Base-by-base conservation (phyloP, 2,797 vertebrate species). In the Gadopsis bispinosus region DNA sequence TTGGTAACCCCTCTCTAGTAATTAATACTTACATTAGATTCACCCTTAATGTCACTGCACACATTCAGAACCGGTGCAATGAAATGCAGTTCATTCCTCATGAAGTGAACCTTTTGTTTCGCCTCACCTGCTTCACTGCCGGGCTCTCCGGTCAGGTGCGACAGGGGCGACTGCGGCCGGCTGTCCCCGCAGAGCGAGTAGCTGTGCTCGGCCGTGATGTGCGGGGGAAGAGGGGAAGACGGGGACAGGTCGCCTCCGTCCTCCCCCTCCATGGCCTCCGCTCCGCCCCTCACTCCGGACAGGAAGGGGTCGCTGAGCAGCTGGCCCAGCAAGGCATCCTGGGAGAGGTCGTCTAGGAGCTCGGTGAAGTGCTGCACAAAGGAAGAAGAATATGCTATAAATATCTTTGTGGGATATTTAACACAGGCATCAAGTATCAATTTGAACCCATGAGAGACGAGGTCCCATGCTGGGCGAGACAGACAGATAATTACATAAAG, bases 291-390 rank as follows among this genome's bases (percentile, higher is more conserved):
- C 72, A 74, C 93, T 65, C 96, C 98, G 0, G 97, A 97, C 84
- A 99, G 95, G 93, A 99, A 99, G 59, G 98, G 98, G 90, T 99
- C 98, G 26, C 97, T 99, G 89, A 99, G 95, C 81, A 99, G 95
- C 94, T 99, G 98, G 16, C 97, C 98, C 87, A 99, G 91, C 93
- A 99, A 51, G 20, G 93, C 97, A 60, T 99, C 98, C 51, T 97
- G 96, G 87, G 97, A 99, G 62, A 99, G 96, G 90, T 99, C 98
- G 82, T 98, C 98, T 62, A 99, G 95, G 72, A 99, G 95, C 87
- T 98, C 98, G 0, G 97, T 97, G 95, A 99, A 99, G 91, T 98
- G 98, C 98, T 99, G 91, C 69, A 60, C 9, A 26, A 4, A 55
- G 22, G 19, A 72, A 12, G 59, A 51, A 51, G 39, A 54, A n/a